Percentiles rank a stretch among this genome's conserved stretches.
Conservation (phyloP, 2,888 invertebrate species). For the Dusona sp. region DNA sequence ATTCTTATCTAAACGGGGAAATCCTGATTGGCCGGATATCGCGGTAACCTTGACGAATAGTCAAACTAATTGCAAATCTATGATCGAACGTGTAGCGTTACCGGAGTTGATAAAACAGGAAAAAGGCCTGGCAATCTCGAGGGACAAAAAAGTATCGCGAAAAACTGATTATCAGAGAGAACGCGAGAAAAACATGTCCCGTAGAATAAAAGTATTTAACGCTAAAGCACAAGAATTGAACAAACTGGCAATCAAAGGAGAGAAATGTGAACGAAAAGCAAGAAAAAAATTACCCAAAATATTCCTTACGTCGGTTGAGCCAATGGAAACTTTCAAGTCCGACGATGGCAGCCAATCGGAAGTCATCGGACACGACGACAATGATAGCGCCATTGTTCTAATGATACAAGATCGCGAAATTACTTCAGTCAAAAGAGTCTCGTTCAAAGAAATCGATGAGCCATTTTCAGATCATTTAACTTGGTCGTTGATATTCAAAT, state of each 20-base stretch:
- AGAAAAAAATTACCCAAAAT: conserved; percentile 21
- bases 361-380: conserved; percentile 11
- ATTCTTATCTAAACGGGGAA: conserved; percentile 63
- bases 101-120: conserved; percentile 74
- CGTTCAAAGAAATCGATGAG: conserved; percentile 31
- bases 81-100: conserved; percentile 70
- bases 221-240: conserved; percentile 78
- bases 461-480: conserved; percentile 46
- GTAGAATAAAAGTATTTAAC: conserved; percentile 74
- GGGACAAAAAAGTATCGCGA: neutral
- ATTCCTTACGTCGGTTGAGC: conserved; percentile 71
- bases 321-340: conserved; percentile 1
- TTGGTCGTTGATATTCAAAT: conserved; percentile 73
- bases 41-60: conserved; percentile 63
- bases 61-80: conserved; percentile 67
- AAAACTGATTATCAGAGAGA: conserved; percentile 69
- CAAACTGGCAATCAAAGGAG: conserved; percentile 78
- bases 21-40: conserved; percentile 71
- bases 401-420: conserved; percentile 76
- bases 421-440: conserved; percentile 42
- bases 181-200: conserved; percentile 70
- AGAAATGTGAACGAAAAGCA: conserved; percentile 5
- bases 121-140: conserved; percentile 64
- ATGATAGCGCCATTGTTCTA: conserved; percentile 66
- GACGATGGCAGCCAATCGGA: conserved; percentile 27